These are phyloP conservation scores for Acipenser ruthenus DNA, from an alignment of 2,797 vertebrate genomes.

Conservation along the genomic window DNA sequence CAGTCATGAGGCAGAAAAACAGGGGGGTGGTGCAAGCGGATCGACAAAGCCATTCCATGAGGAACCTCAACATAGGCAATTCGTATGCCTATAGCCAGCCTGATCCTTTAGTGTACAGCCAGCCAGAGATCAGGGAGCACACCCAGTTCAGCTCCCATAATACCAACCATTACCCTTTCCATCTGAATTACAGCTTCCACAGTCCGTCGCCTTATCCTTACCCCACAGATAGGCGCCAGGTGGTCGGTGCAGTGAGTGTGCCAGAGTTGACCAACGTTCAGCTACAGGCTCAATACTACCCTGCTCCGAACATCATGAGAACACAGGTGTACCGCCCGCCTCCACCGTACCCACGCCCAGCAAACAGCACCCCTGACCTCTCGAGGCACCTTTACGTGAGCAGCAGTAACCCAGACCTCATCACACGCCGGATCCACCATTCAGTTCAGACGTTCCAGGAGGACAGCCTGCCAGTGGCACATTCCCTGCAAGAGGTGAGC, in stretches of 20 bases:
- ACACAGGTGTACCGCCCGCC: slow-evolving; percentile 91
- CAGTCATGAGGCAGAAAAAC: slow-evolving; percentile 90
- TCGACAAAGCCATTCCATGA: slow-evolving; percentile 87
- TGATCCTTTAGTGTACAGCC: slow-evolving; percentile 91
- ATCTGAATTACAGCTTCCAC: slow-evolving; percentile 87
- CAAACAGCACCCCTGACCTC: slow-evolving; percentile 94
- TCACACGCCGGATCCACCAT: slow-evolving; percentile 88
- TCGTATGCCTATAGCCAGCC: slow-evolving; percentile 90
- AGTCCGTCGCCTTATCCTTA: slow-evolving; percentile 81
- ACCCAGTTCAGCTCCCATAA: slow-evolving; percentile 48
- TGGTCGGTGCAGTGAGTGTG: slow-evolving; percentile 90
- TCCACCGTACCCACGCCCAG: slow-evolving; percentile 86
- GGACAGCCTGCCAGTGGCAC: slow-evolving; percentile 90
- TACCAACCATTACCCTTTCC: slow-evolving; percentile 75
- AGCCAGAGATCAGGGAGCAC: slow-evolving; percentile 92
- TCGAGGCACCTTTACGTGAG: slow-evolving; percentile 86
- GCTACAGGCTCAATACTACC: slow-evolving; percentile 88
- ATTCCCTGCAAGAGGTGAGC: slow-evolving; percentile 93
- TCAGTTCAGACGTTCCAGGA: slow-evolving; percentile 98
- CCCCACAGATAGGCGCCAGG: slow-evolving; percentile 75
- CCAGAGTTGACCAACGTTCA: slow-evolving; percentile 94
- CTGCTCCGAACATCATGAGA: slow-evolving; percentile 86
- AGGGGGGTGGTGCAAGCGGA: slow-evolving; percentile 66
- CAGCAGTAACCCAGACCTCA: slow-evolving; percentile 92
- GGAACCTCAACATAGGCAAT: slow-evolving; percentile 86